phyloP scores from a whole-genome alignment of 2,888 invertebrate genomes.

The Anorthoa munda region DNA sequence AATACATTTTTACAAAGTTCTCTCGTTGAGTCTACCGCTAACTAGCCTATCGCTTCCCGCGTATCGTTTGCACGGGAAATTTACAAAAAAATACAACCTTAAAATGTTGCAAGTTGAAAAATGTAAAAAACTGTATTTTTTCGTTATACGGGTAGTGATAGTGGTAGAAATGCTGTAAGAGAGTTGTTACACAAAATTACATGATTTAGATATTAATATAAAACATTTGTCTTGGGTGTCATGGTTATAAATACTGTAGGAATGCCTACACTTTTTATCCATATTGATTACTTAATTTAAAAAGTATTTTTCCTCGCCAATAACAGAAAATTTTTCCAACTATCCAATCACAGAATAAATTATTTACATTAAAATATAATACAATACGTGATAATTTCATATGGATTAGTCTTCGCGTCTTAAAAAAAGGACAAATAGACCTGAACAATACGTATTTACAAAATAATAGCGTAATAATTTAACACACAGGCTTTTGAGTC shows the following conservation, averaged over 20 bases:
- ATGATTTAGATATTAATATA: not conserved
- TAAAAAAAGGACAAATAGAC: conserved; percentile 25
- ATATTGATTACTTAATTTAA: not conserved
- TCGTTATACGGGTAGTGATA: conserved; percentile 30
- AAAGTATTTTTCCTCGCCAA: not conserved
- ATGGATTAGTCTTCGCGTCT: conserved; percentile 2
- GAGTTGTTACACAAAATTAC: conserved; percentile 1
- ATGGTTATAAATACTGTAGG: not conserved
- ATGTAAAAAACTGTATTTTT: conserved; percentile 54
- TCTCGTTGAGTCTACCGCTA: conserved; percentile 75
- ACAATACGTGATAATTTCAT: conserved; percentile 32
- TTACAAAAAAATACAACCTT: conserved; percentile 68
- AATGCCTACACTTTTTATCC: no score
- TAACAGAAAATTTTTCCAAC: not conserved
- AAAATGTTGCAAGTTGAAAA: conserved; percentile 58
- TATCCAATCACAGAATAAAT: not conserved
- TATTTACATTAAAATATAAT: conserved; percentile 41
- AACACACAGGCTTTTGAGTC: conserved; percentile 30
- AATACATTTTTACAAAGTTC: conserved; percentile 90
- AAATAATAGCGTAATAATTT: conserved; percentile 52
- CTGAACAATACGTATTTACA: conserved; percentile 58
- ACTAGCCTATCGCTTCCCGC: conserved; percentile 62
- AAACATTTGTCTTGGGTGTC: not conserved
- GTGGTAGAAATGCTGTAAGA: conserved; percentile 60
- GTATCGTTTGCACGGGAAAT: conserved; percentile 60